Conservation (phyloP, 2,797 vertebrate genomes). For the Poecilia wingei region DNA sequence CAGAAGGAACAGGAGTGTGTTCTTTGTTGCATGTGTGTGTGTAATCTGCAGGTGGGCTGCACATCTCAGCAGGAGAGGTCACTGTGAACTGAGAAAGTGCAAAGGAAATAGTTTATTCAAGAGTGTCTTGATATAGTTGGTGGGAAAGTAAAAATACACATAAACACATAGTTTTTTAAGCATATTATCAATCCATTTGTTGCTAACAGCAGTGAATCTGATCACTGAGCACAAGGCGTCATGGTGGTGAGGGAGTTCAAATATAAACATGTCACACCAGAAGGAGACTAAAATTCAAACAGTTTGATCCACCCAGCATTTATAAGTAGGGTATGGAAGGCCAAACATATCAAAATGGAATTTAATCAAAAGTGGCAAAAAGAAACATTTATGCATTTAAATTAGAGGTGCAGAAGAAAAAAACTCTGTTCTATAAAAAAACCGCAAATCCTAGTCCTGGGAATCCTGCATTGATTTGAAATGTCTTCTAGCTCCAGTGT, state of each 20-base stretch:
- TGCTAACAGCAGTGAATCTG: not conserved
- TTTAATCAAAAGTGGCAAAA: not conserved
- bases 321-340: not conserved
- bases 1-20: slow-evolving; percentile 50
- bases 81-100: slow-evolving; percentile 7
- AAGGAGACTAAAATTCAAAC: not conserved
- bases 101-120: not conserved
- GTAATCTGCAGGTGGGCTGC: slow-evolving; percentile 35
- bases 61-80: slow-evolving; percentile 37
- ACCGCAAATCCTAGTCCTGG: too few species aligned
- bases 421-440: not conserved
- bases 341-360: not conserved
- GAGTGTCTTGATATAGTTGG: not conserved
- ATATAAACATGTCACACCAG: not conserved
- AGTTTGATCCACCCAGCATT: not conserved
- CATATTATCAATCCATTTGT: not conserved
- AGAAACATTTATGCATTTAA: not conserved
- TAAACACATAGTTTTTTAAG: not conserved
- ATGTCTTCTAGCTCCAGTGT: too few species aligned
- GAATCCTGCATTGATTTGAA: too few species aligned
- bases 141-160: not conserved
- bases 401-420: not conserved
- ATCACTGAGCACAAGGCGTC: not conserved
- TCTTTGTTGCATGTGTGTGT: slow-evolving; percentile 20
- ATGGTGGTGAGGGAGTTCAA: not conserved